Evolutionary conservation across 2,113 vertebrate genomes (phyloP).

Genomic region (Zapornia atra): DNA sequence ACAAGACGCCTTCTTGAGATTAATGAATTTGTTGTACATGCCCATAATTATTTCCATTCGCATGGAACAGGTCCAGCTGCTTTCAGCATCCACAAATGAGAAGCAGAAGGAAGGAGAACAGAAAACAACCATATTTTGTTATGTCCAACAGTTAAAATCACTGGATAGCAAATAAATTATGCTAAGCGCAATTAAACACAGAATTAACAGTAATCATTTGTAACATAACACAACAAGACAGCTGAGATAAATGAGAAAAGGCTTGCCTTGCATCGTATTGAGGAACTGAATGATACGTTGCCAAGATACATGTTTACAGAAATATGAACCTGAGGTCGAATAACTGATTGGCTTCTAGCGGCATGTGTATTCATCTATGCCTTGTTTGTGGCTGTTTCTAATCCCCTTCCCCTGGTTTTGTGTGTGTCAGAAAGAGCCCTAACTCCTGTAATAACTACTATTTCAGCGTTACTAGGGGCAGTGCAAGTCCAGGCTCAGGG

Average conservation of each 20-base stretch:
- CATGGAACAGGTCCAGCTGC: conserved; percentile 68
- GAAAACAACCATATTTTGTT: conserved; percentile 61
- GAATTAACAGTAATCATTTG: conserved; percentile 65
- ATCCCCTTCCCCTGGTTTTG: not conserved
- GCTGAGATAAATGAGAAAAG: conserved; percentile 36
- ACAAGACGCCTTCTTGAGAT: conserved; percentile 15
- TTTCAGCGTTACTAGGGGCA: not conserved
- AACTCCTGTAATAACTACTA: not conserved
- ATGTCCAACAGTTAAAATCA: conserved; percentile 58
- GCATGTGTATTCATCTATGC: not conserved
- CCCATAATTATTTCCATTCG: conserved; percentile 59
- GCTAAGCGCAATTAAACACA: conserved; percentile 70
- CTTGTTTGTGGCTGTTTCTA: not conserved
- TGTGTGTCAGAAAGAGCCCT: not conserved
- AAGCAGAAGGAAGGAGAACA: conserved; percentile 58
- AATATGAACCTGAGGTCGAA: conserved; percentile 31
- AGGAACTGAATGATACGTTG: conserved; percentile 1
- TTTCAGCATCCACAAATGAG: conserved; percentile 64
- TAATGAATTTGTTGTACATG: conserved; percentile 38
- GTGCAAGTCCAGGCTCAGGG: not conserved
- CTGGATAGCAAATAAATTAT: conserved; percentile 58
- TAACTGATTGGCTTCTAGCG: conserved; percentile 18
- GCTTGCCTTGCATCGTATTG: not conserved
- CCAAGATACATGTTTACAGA: conserved; percentile 64
- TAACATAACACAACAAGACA: conserved; percentile 61